Evolutionary conservation across 2,113 vertebrate genomes (phyloP), one percentile per base, ranked within the genome.

Genomic region (Chrysemys picta): DNA sequence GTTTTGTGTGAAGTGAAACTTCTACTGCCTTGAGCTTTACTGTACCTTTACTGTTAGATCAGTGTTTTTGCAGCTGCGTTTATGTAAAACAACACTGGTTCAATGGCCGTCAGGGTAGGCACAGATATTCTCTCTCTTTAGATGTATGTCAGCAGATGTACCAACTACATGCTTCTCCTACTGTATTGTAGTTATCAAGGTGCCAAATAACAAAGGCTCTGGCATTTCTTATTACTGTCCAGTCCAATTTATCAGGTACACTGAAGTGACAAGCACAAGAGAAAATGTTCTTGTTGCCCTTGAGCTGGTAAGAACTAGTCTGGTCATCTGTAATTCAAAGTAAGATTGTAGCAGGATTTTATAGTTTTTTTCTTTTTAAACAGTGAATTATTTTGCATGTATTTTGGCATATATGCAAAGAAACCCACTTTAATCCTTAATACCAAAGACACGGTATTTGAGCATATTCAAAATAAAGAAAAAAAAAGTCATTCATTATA

Each of bases 21-120:
- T 93, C 16, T 1, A 89, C 72, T 54, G 45, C 82, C 69, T 97
- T 88, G 85, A 90, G 93, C 85, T 92, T 54, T 13, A 76, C 65
- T 82, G 82, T 93, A 87, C 87, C 72, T 96, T 97, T 96, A 82
- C 88, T 78, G 78, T 92, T 83, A 62, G 80, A 90, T 95, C 82
- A 93, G 86, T 93, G 53, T 92, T 93, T 59, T 95, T 91, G 81
- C 82, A 92, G 50, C 81, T 86, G n/a, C 93, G 50, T 93, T 95
- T 96, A 31, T 79, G 31, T 80, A 84, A 97, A 93, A 31, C 82
- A 96, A 91, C 38, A 91, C 14, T 88, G 85, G 92, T 93, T 75
- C 83, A 95, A 80, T 92, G 16, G 85, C 82, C 96, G 87, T 95
- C 1, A 1, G 88, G 75, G n/a, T 94, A 42, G 97, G 49, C 47